Evolutionary conservation across 2,113 vertebrate species (phyloP).

Genomic region (Tupaia tana): DNA sequence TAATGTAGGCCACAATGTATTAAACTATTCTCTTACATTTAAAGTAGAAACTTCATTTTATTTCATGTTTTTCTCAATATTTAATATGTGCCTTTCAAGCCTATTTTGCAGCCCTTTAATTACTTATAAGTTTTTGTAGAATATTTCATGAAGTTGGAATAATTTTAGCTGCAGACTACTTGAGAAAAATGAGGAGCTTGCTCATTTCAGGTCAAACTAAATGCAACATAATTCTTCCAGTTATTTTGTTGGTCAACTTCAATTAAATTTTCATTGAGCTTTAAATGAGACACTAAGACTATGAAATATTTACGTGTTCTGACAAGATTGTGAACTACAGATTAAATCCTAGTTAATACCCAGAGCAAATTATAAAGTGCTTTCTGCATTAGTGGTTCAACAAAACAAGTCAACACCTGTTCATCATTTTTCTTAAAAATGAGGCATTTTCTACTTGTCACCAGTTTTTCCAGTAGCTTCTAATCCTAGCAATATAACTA

Average conservation of each 20-base stretch:
- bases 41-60: constrained; percentile 60
- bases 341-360: constrained; percentile 70
- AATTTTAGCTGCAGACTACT: constrained; percentile 75
- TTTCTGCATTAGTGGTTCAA: constrained; percentile 54
- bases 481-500: constrained; percentile 51
- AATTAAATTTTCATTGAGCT: constrained; percentile 77
- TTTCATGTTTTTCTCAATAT: constrained; percentile 70
- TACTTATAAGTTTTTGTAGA: constrained; percentile 69
- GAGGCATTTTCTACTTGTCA: constrained; percentile 57
- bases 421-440: constrained; percentile 69
- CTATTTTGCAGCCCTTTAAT: constrained; percentile 75
- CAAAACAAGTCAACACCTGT: constrained; percentile 73
- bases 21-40: constrained; percentile 58
- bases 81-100: constrained; percentile 62
- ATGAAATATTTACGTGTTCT: constrained; percentile 74
- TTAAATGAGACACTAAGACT: constrained; percentile 49
- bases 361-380: constrained; percentile 55
- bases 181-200: constrained; percentile 74
- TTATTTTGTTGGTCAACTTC: constrained; percentile 79
- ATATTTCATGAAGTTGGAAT: constrained; percentile 77
- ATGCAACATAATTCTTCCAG: constrained; percentile 71
- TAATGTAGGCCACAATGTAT: constrained; percentile 56
- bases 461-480: constrained; percentile 48
- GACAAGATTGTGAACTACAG: constrained; percentile 64
- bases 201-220: constrained; percentile 75